Evolutionary conservation across 2,113 vertebrate genomes (phyloP), one percentile per base, ranked within the genome.

Genomic region (Alosa alosa): DNA sequence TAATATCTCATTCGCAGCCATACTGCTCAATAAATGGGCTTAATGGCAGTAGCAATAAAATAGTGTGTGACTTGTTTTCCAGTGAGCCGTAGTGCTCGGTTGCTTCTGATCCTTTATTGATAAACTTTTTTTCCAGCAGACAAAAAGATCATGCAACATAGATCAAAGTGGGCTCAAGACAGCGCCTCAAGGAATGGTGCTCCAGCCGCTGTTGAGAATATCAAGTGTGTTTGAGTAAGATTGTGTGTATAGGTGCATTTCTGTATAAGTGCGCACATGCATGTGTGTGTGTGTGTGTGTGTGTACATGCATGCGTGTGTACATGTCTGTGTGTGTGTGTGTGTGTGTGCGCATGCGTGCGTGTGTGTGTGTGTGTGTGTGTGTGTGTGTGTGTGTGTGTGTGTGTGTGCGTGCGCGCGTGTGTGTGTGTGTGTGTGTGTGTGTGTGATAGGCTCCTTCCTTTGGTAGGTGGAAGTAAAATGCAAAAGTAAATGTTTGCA

Each of bases 401-500:
- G 41, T 44, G 4, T 44, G 4, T 31, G 31, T 31, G 31, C 1
- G 31, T 1, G 31, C 31, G 31, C 31, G 31, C 1, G 31, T 31
- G 84, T 84, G 88, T 82, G 85, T 36, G 82, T 72, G 86, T 83
- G 72, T 9, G 25, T 22, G 60, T 25, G 78, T 50, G 84, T 36
- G 31, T 11, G 55, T 83, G 83, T 46, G 60, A 64, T 78, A 36
- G 50, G 82, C 83, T 31, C 22, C 81, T 89, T 90, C 55, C 25
- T 36, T 31, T 1, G 31, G 31, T 68, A 68, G 64, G n/a, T 31
- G 64, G 64, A 68, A 68, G 64, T 25, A 55, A 87, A 83, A 83
- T 84, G 81, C 0, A 81, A 57, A 82, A 50, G 72, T 84, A 86
- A 87, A 88, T 86, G 86, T 87, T 91, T 82, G 88, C 55, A 50